Evolutionary conservation across 2,888 invertebrate species (phyloP).

Genomic region (Megaustenia siamemsis): DNA sequence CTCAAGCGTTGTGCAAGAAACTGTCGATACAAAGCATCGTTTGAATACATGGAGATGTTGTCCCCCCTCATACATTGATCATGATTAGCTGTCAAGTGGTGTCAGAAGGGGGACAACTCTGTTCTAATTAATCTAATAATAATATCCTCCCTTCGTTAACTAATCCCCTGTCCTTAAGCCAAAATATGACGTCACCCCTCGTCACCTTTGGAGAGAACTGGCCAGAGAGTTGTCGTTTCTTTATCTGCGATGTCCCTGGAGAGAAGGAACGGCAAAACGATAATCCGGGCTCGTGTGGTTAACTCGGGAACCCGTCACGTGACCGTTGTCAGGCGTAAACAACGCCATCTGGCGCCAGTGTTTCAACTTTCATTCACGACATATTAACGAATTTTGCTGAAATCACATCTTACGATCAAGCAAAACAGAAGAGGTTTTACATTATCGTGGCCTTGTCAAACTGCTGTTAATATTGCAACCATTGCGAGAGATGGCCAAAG

Average conservation of each 20-base stretch:
- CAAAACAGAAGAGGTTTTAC: neutral
- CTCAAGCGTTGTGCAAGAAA: no score
- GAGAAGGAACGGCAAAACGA: conserved; percentile 19
- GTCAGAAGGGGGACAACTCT: conserved; percentile 30
- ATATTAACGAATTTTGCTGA: conserved; percentile 19
- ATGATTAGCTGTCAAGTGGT: conserved; percentile 25
- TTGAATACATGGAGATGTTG: neutral
- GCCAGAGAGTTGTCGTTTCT: neutral
- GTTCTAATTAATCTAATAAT: conserved; percentile 41
- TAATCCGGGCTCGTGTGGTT: conserved; percentile 47
- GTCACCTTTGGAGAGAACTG: neutral
- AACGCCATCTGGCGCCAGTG: conserved; percentile 41
- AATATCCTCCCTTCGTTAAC: conserved; percentile 24
- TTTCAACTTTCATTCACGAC: neutral
- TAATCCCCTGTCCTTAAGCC: conserved; percentile 24
- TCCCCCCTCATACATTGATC: conserved; percentile 13
- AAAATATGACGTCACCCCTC: conserved; percentile 33
- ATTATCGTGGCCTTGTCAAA: no score
- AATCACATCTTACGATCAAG: conserved; percentile 5
- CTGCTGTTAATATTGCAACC: no score
- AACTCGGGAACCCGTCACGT: conserved; percentile 39
- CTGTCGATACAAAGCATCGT: no score
- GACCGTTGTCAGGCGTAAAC: conserved; percentile 45
- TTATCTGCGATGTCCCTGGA: neutral
- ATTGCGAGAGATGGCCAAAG: no score